Evolutionary conservation across 2,888 invertebrate genomes (phyloP).

Genomic region (Drosophila falleni): DNA sequence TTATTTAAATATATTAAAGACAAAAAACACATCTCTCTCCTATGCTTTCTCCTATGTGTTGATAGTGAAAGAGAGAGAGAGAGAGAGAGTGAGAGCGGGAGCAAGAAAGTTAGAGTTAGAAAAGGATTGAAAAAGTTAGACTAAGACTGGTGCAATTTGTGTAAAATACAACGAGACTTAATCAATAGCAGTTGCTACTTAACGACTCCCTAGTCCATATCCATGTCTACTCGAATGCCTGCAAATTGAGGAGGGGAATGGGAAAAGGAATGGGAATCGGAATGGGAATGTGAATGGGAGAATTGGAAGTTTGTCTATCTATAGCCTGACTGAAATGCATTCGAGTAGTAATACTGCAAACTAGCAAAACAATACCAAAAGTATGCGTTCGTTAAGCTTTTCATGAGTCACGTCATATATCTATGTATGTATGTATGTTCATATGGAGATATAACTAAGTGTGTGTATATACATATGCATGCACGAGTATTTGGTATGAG

Average conservation of each 20-base stretch:
- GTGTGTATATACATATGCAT: not conserved
- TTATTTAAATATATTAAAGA: too few species aligned
- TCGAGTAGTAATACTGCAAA: slow-evolving; percentile 3
- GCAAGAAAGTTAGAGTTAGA: not conserved
- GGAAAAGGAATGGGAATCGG: not conserved
- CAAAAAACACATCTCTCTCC: too few species aligned
- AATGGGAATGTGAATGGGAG: not conserved
- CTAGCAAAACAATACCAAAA: slow-evolving; percentile 25
- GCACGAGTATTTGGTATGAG: not conserved
- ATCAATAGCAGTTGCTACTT: slow-evolving; percentile 8
- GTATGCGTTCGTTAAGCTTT: slow-evolving; percentile 29
- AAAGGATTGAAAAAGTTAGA: not conserved
- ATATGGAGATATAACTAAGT: not conserved
- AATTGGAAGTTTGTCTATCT: not conserved
- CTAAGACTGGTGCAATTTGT: not conserved
- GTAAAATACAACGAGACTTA: slow-evolving; percentile 1
- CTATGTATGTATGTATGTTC: not conserved
- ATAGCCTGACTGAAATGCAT: not conserved
- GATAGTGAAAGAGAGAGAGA: not conserved
- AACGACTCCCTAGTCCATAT: slow-evolving; percentile 3
- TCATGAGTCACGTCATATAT: slow-evolving; percentile 30
- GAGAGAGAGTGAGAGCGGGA: too few species aligned
- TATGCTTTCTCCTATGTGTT: too few species aligned
- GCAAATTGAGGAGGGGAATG: not conserved
- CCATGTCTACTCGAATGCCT: slow-evolving; percentile 1